phyloP scores from a whole-genome alignment of 1,140 invertebrate species.

The Tetragnatha versicolor region DNA sequence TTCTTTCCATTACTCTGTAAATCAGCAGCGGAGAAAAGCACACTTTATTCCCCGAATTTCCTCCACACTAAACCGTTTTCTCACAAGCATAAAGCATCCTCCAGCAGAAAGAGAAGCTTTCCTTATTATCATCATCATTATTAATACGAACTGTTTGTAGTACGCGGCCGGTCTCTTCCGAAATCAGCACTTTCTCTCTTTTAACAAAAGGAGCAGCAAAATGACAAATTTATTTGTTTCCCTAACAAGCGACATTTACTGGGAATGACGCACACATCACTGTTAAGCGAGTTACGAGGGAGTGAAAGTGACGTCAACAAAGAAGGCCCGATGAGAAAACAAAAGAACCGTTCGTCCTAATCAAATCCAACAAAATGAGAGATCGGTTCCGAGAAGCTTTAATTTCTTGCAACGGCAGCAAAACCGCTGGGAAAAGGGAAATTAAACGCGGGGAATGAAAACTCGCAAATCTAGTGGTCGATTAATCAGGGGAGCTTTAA shows the following conservation, averaged over 20 bases:
- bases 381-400: slow-evolving; percentile 14
- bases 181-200: background rate
- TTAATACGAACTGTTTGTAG: no score
- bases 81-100: no score
- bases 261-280: slow-evolving; percentile 32
- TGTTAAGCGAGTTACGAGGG: slow-evolving; percentile 39
- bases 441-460: slow-evolving; percentile 37
- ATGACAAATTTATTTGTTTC: slow-evolving; percentile 47
- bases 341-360: background rate
- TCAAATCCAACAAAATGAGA: background rate
- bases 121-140: no score
- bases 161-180: background rate
- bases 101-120: background rate
- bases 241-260: slow-evolving; percentile 27
- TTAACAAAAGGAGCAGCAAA: slow-evolving; percentile 20
- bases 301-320: slow-evolving; percentile 28
- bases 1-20: no score
- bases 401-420: background rate
- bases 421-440: slow-evolving; percentile 1
- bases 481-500: slow-evolving; percentile 41
- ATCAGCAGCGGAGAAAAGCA: no score
- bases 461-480: slow-evolving; percentile 41
- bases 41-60: no score
- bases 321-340: background rate
- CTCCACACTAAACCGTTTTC: no score